Base-by-base conservation (phyloP, 2,888 invertebrate species). In the Lysandra bellargus region DNA sequence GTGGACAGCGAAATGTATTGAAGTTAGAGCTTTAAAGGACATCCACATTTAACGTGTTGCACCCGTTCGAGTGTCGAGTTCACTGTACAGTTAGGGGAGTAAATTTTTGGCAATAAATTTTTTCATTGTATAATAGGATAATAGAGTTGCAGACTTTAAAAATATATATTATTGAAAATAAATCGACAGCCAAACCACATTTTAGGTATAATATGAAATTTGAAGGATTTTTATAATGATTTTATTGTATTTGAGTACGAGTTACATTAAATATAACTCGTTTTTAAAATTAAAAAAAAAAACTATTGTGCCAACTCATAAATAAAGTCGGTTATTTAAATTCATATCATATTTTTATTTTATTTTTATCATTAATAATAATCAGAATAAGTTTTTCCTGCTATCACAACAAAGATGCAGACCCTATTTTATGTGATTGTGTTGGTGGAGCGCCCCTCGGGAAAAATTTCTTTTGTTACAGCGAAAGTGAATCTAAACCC, bases 391-490 rank as follows among this genome's bases (percentile, higher is more conserved):
- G 6, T 76, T 49, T 53, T 53, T 76, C 49, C 33, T 17, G 30
- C 14, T 57, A 33, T 5, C 17, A 33, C 30, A 53, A 57, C 30
- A 9, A 57, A 12, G 12, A 76, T 76, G 76, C 30, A 33, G 17
- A 53, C 76, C 76, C 76, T 76, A 76, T 33, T 57, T 76, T 49
- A 53, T 76, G 76, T 76, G 53, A 57, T 76, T 76, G 57, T 57
- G 49, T 14, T 4, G 53, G 57, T 14, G 30, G 53, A 49, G 30
- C 75, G 49, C 30, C 76, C 33, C 76, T 76, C 14, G 76, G 76
- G 76, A 76, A 57, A 76, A 57, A 57, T 74, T 76, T 76, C 76
- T 76, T 76, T 76, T 76, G 76, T 76, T 76, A 57, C 76, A 76
- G 5, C 53, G 57, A 76, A 76, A 76, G 76, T 76, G 57, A 57